Percentiles rank a stretch among this genome's conserved stretches.
Evolutionary conservation across 2,888 invertebrate genomes (phyloP).

Genomic region (Luperina testacea): DNA sequence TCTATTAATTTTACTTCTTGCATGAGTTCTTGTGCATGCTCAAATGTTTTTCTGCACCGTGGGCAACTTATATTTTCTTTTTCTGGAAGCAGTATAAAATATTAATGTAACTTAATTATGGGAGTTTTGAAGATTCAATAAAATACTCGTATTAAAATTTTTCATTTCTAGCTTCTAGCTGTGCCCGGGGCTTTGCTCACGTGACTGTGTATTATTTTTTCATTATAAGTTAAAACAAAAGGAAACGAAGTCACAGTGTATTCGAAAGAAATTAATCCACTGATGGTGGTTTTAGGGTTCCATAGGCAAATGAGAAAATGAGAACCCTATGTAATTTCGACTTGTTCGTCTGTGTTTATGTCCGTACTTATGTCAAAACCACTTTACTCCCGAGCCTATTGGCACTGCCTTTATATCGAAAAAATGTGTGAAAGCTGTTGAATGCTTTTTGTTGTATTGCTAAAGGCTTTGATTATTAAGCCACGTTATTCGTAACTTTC

Average conservation of each 20-base stretch:
- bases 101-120: not conserved
- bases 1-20: slow-evolving; percentile 67
- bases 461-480: not conserved
- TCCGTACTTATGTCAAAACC: not conserved
- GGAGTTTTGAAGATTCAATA: not conserved
- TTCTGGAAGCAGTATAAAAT: slow-evolving; percentile 68
- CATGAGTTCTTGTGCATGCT: slow-evolving; percentile 72
- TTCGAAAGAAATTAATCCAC: not conserved
- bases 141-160: not conserved
- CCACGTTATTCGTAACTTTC: too few relatives aligned
- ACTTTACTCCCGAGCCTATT: not conserved
- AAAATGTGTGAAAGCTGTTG: too few relatives aligned
- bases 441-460: too few relatives aligned
- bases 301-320: not conserved
- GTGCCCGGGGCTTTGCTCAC: too few relatives aligned
- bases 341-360: not conserved
- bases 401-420: not conserved
- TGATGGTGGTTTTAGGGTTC: not conserved
- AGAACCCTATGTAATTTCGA: not conserved
- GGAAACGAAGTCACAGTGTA: not conserved
- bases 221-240: not conserved
- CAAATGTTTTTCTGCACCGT: slow-evolving; percentile 75
- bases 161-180: not conserved
- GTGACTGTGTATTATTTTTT: not conserved
- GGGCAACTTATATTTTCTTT: slow-evolving; percentile 73